Base-by-base conservation (phyloP, 2,888 invertebrate species). In the Apotomis betuletana region DNA sequence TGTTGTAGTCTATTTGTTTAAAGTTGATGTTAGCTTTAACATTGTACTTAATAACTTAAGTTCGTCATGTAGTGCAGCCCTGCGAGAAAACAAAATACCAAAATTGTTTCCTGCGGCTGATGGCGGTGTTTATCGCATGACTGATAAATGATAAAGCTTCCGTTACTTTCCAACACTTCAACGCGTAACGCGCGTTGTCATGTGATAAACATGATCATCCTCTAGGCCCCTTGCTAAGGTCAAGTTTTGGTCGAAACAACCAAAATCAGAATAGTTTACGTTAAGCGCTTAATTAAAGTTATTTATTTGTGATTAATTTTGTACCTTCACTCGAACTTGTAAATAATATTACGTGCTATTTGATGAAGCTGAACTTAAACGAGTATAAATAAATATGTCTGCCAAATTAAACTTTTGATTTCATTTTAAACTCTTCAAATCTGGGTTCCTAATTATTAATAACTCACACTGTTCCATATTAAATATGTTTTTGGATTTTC, bases 361-460 rank as follows among this genome's bases (percentile, higher is more conserved):
- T 87, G 88, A 90, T 84, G 86, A 87, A 86, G 91, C 91, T 92
- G 90, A 89, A 89, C 84, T 89, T 91, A 89, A 90, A 90, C 88
- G 87, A 90, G 89, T 92, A 92, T 90, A 87, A 92, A 91, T 92
- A 92, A 92, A 92, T 91, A 92, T 91, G 91, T 93, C 92, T 92
- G 93, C 93, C 93, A 93, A 93, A 93, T 92, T 89, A 90, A 77
- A 83, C 79, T 83, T 86, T 90, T 86, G 78, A 85, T 88, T 86
- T 81, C 71, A 77, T 75, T 73, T 69, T 27, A 54, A 61, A 74
- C 3, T 12, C 12, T 27, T 27, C 15, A 15, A 44, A 27, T 27
- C 27, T 27, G 27, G 27, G 27, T 27, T 27, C 27, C 27, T 27
- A 27, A 27, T 27, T 15, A 15, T 15, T 27, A 27, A 27, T 27